Evolutionary conservation across 2,888 invertebrate genomes (phyloP), one percentile per base, ranked within the genome.

Genomic region (Limenitis arthemis): DNA sequence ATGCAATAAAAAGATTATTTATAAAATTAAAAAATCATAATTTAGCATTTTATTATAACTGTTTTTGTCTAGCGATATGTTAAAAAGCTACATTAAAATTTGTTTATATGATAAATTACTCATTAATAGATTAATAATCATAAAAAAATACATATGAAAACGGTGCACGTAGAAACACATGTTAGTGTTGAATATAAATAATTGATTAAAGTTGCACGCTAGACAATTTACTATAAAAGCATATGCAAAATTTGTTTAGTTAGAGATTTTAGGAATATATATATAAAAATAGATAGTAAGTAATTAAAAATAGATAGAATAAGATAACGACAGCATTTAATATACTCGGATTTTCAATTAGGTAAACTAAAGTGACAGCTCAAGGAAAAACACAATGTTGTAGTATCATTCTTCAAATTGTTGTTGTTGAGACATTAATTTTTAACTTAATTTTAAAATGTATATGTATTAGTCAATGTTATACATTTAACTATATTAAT

Each of bases 201-300:
- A 33, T 29, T 6, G 11, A 36, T 30, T 6, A 32, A 44, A 8
- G 29, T 29, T 39, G 9, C 49, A 50, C 44, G 49, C 49, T 31
- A 28, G 12, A 12, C 33, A 12, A 38, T 44, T 30, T 39, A 38
- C 30, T 38, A 38, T 9, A 28, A n/a, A 39, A 5, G 44, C 32
- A 50, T 42, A 28, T 9, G 28, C 12, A 49, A 8, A 44, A 28
- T 38, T 4, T 33, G 7, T 38, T 12, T 29, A 8, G 12, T 31
- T 20, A 12, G 49, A 50, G 44, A 50, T 44, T 39, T 50, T 44
- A 50, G 44, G 49, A 50, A 50, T 44, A 33, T 44, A 7, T 20
- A 20, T 20, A 3, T 20, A 3, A 20, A 20, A 20, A 20, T 20
- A 20, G 20, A 20, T 3, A 20, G 20, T 20, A 20, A 20, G 20